Evolutionary conservation across 2,888 invertebrate genomes (phyloP).

Genomic region (Drosophila demipolita): DNA sequence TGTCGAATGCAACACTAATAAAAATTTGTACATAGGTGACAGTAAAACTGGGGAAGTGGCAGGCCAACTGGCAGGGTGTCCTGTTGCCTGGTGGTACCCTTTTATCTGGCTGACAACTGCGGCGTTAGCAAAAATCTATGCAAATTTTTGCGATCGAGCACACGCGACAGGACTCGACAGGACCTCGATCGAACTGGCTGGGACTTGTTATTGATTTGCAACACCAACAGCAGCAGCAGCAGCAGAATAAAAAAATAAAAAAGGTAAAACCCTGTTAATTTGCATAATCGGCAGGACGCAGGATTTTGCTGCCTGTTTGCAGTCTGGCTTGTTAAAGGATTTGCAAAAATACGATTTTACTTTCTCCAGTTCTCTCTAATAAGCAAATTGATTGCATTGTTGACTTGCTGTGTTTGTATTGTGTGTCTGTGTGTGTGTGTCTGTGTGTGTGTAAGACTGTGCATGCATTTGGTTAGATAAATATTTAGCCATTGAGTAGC

Average conservation of each 20-base stretch:
- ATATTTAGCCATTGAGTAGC: conserved; percentile 71
- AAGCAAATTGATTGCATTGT: conserved; percentile 73
- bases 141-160: conserved; percentile 60
- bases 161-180: conserved; percentile 14
- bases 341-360: conserved; percentile 65
- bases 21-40: conserved; percentile 71
- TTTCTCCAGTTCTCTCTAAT: conserved; percentile 53
- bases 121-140: conserved; percentile 62
- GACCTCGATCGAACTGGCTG: conserved; percentile 44
- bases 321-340: conserved; percentile 72
- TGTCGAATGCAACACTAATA: conserved; percentile 71
- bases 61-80: conserved; percentile 20
- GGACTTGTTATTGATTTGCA: conserved; percentile 64
- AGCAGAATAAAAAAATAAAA: neutral
- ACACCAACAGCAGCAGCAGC: conserved; percentile 12
- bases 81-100: conserved; percentile 5
- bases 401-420: conserved; percentile 50
- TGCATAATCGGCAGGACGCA: conserved; percentile 68
- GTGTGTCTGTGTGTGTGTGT: conserved; percentile 13
- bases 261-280: conserved; percentile 59
- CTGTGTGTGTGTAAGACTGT: conserved; percentile 25
- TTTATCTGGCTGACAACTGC: conserved; percentile 16
- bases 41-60: conserved; percentile 38
- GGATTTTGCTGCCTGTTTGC: conserved; percentile 45
- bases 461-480: conserved; percentile 66